Percentiles rank a stretch among this genome's conserved stretches.
Evolutionary conservation across 1,140 invertebrate genomes (phyloP).

Genomic region (Brachionus paranguensis): DNA sequence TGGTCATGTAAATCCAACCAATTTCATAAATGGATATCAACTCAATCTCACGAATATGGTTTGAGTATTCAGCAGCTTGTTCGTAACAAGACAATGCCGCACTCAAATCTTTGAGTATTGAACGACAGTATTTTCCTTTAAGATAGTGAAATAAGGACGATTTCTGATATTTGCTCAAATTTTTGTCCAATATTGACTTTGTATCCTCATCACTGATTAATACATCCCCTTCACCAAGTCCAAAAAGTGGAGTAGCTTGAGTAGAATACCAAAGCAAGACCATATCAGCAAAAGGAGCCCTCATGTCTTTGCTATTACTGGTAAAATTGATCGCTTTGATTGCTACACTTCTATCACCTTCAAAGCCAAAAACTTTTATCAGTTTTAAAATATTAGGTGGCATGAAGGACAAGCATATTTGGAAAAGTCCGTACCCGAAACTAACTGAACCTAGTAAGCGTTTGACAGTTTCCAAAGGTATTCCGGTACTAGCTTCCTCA

Average conservation of each 20-base stretch:
- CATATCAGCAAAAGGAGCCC: conserved; percentile 66
- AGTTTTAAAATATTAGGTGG: conserved; percentile 65
- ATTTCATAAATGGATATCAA: conserved; percentile 66
- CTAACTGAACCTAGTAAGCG: conserved; percentile 66
- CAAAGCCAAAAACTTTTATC: conserved; percentile 68
- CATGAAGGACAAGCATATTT: conserved; percentile 65
- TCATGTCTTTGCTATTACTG: conserved; percentile 64
- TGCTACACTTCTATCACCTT: conserved; percentile 63
- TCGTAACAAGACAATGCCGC: conserved; percentile 62
- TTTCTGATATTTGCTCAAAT: conserved; percentile 60
- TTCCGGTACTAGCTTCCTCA: not conserved
- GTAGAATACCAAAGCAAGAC: conserved; percentile 69
- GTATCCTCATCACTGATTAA: conserved; percentile 59
- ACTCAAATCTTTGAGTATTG: conserved; percentile 63
- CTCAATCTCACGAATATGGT: conserved; percentile 63
- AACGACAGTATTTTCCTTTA: conserved; percentile 62
- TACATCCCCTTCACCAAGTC: conserved; percentile 63
- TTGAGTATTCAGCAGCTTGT: conserved; percentile 61
- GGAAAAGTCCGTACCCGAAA: conserved; percentile 69
- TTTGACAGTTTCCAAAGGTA: conserved; percentile 56
- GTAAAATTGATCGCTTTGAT: conserved; percentile 64
- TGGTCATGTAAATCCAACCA: conserved; percentile 65
- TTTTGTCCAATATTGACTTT: conserved; percentile 61
- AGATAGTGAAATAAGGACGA: conserved; percentile 69
- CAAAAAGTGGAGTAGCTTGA: conserved; percentile 67